phyloP scores from a whole-genome alignment of 1,140 invertebrate genomes.

The Grapholita molesta region DNA sequence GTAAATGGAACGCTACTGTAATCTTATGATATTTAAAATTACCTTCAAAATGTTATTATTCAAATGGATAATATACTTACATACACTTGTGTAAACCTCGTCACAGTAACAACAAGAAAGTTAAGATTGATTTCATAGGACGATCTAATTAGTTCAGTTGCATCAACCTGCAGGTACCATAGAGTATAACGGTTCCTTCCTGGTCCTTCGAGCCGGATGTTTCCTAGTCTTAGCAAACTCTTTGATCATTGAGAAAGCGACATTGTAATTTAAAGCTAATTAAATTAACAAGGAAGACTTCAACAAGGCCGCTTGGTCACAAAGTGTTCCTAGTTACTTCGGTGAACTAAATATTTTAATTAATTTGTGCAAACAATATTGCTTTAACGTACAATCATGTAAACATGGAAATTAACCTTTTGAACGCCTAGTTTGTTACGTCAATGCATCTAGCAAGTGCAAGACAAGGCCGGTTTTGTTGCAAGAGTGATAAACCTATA shows the following conservation, averaged over 20 bases:
- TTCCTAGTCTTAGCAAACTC: background rate
- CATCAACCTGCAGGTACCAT: background rate
- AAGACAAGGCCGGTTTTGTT: background rate
- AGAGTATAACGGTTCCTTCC: background rate
- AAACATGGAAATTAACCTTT: background rate
- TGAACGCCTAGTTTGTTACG: background rate
- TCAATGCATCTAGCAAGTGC: background rate
- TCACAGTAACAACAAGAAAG: too few relatives aligned
- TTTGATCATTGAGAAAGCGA: background rate
- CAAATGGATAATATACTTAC: too few relatives aligned
- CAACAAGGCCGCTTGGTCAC: background rate
- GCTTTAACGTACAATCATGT: background rate
- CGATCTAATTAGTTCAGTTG: background rate
- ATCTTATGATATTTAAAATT: background rate
- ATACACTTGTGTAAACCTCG: too few relatives aligned
- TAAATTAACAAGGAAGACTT: background rate
- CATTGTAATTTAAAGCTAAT: background rate
- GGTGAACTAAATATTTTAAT: too few relatives aligned
- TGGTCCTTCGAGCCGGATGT: constrained; percentile 9
- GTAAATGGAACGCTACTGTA: too few relatives aligned
- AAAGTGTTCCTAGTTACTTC: background rate
- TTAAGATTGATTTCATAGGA: too few relatives aligned
- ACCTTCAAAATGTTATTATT: background rate
- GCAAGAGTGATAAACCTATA: background rate
- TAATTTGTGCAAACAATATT: too few relatives aligned